Percentiles rank a stretch among this genome's conserved stretches.
These are phyloP conservation scores for Hybognathus amarus DNA, from an alignment of 2,797 vertebrate species.

Conservation along the genomic window DNA sequence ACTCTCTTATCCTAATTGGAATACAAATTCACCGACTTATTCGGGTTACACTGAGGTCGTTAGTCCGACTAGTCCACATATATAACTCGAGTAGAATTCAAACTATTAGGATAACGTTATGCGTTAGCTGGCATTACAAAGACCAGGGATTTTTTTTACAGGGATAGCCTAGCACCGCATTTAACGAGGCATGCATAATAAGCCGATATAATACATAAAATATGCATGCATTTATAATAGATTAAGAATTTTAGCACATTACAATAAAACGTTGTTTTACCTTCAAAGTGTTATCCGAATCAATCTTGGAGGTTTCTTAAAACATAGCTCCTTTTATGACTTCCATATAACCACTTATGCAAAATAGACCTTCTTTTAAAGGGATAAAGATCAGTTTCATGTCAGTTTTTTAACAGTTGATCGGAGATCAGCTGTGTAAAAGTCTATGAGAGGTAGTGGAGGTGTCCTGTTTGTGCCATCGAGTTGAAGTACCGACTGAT, in stretches of 20 bases:
- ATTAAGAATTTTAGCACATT: background rate
- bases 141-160: background rate
- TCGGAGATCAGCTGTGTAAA: constrained; percentile 46
- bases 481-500: constrained; percentile 69
- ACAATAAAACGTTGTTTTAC: constrained; percentile 52
- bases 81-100: background rate
- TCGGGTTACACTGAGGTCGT: constrained; percentile 30
- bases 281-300: constrained; percentile 58
- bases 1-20: constrained; percentile 22
- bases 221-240: background rate
- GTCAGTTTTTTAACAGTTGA: constrained; percentile 49
- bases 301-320: constrained; percentile 53
- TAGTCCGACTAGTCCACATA: background rate
- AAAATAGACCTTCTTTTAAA: constrained; percentile 26
- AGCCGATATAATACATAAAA: background rate
- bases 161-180: background rate
- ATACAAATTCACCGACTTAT: constrained; percentile 20
- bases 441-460: constrained; percentile 59
- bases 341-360: constrained; percentile 18
- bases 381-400: constrained; percentile 38
- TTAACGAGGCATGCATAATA: background rate
- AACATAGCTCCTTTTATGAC: constrained; percentile 45
- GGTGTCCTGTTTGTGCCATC: constrained; percentile 60
- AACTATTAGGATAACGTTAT: background rate
- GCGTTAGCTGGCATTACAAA: background rate